Evolutionary conservation across 2,113 vertebrate genomes (phyloP), one percentile per base, ranked within the genome.

Genomic region (Hydrochoerus hydrochaeris): DNA sequence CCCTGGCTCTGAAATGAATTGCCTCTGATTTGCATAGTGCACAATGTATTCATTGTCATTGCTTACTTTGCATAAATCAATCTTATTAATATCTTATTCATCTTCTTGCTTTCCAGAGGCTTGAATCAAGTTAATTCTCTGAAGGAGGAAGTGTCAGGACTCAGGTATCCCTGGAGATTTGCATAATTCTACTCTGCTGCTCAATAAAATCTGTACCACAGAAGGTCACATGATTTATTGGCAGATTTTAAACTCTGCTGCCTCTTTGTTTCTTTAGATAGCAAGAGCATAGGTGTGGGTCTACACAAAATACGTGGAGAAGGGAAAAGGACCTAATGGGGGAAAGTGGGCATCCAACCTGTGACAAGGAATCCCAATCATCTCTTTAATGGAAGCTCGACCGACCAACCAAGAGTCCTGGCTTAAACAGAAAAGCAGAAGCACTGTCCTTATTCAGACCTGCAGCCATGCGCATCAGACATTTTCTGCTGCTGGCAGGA

Each of bases 111-210:
- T 97, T 80, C 94, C 90, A 96, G 90, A 75, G 83, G 54, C 94
- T 58, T 97, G 98, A 98, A 97, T 98, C 97, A 98, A 98, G 98
- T 98, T 98, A 98, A 98, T 98, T 98, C 97, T 98, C 97, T 88
- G 88, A 97, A 98, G 97, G 91, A 98, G 97, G 94, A 90, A 93
- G 86, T 96, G 97, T 98, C 98, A 96, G 3, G 82, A 97, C 95
- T 96, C 0, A 96, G 97, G 93, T 97, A 96, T 57, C 96, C 86
- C 95, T 96, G 63, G 91, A 97, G 94, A 98, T 96, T 92, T 97
- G 97, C 97, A 98, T 98, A 98, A 98, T 98, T 98, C 90, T 96
- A 97, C 95, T 97, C 85, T 38, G 10, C 93, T 98, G 97, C 92
- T 97, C 95, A 97, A 97, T 96, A 97, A 98, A 98, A 98, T 97